Conservation (phyloP, 1,140 invertebrate genomes). For the Sarcophaga bullata region DNA sequence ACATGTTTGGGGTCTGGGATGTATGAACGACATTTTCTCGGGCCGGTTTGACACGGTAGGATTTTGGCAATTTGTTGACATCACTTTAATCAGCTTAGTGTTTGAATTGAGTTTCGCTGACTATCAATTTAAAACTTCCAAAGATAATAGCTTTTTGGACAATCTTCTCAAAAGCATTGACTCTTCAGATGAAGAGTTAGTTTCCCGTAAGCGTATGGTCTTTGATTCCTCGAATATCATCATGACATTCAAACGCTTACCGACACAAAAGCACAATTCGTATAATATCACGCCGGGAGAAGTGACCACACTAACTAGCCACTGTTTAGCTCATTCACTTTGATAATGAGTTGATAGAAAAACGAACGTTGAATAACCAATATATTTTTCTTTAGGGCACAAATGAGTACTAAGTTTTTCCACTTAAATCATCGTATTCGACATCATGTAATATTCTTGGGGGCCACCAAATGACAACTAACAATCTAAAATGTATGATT, state of each 20-base stretch:
- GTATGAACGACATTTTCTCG: not conserved
- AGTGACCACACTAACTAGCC: not conserved
- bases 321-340: constrained; percentile 3
- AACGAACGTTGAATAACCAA: constrained; percentile 17
- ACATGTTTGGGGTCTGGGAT: not conserved
- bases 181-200: not conserved
- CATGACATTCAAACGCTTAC: not conserved
- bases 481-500: too few species aligned
- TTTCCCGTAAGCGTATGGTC: not conserved
- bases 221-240: constrained; percentile 1
- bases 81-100: not conserved
- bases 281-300: too few species aligned
- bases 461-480: not conserved
- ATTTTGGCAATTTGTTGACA: not conserved
- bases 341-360: constrained; percentile 11
- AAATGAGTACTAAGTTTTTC: constrained; percentile 13
- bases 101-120: not conserved
- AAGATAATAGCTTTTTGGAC: not conserved
- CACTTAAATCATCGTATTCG: not conserved
- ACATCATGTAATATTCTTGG: not conserved
- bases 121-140: constrained; percentile 35
- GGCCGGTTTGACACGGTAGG: not conserved
- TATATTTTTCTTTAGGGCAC: constrained; percentile 21
- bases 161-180: constrained; percentile 16
- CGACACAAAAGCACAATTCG: constrained; percentile 6